These are phyloP conservation scores for Ennomos fuscantarius DNA, from an alignment of 2,888 invertebrate species.

Conservation along the genomic window DNA sequence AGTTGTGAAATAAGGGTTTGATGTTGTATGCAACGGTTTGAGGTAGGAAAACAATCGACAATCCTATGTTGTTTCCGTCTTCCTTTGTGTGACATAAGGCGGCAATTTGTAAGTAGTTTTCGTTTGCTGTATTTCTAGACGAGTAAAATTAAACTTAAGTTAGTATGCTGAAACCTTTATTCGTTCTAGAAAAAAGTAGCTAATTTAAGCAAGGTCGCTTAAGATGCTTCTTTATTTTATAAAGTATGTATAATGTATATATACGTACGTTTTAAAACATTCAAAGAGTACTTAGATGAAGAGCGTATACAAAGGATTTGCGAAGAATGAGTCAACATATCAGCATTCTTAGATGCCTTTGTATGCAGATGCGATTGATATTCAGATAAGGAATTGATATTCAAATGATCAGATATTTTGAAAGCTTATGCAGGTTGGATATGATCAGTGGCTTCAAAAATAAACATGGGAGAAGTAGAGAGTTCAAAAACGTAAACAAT, in stretches of 20 bases:
- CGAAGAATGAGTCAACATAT: conserved; percentile 40
- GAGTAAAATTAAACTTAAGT: too few species aligned
- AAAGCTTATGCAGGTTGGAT: conserved; percentile 25
- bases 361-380: conserved; percentile 46
- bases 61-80: not conserved
- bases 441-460: conserved; percentile 25
- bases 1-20: not conserved
- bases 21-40: too few species aligned
- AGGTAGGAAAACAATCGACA: too few species aligned
- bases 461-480: conserved; percentile 10
- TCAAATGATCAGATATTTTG: conserved; percentile 37
- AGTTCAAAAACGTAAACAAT: not conserved
- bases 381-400: conserved; percentile 45
- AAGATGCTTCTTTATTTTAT: too few species aligned
- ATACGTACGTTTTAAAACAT: conserved; percentile 15
- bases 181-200: too few species aligned
- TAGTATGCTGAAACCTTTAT: too few species aligned
- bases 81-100: not conserved
- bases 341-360: conserved; percentile 43
- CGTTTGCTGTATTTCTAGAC: too few species aligned
- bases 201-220: too few species aligned
- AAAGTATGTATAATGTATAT: not conserved
- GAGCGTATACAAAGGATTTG: conserved; percentile 27
- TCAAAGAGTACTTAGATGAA: conserved; percentile 28
- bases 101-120: too few species aligned